These are phyloP conservation scores for Sciaenops ocellatus DNA, from an alignment of 2,797 vertebrate species.

Conservation along the genomic window DNA sequence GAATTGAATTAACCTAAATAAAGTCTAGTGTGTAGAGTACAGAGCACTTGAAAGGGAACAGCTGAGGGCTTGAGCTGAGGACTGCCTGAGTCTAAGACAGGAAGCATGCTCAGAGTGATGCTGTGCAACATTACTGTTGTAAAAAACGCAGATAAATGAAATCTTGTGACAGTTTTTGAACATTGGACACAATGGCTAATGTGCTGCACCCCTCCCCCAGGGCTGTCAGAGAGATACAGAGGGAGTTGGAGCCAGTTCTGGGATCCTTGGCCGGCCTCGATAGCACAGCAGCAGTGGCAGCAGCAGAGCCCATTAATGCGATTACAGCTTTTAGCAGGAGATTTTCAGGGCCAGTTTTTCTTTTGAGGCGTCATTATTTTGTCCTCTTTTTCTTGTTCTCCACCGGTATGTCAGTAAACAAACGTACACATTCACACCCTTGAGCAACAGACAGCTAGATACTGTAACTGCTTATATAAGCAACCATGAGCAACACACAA, in stretches of 20 bases:
- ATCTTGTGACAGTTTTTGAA: conserved; percentile 64
- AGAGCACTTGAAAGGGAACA: conserved; percentile 63
- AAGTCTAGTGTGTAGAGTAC: conserved; percentile 60
- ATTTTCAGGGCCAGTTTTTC: conserved; percentile 76
- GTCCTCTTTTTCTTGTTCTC: conserved; percentile 57
- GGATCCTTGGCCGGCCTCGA: conserved; percentile 71
- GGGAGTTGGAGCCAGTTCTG: conserved; percentile 57
- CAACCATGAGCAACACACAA: conserved; percentile 8
- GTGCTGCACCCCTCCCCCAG: conserved; percentile 48
- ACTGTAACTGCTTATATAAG: not conserved
- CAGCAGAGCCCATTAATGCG: conserved; percentile 76
- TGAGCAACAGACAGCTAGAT: conserved; percentile 18
- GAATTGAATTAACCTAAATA: conserved; percentile 85
- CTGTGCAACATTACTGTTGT: conserved; percentile 37
- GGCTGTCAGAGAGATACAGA: conserved; percentile 41
- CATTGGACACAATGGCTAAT: conserved; percentile 57
- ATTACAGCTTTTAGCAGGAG: conserved; percentile 81
- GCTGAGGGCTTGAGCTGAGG: conserved; percentile 59
- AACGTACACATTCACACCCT: conserved; percentile 33
- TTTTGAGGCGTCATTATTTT: conserved; percentile 73
- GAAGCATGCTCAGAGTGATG: conserved; percentile 31
- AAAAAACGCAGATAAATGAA: conserved; percentile 53
- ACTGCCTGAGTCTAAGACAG: conserved; percentile 55
- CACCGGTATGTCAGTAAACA: conserved; percentile 60
- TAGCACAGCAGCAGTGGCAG: conserved; percentile 54